Base-by-base conservation (phyloP, 2,888 invertebrate species). In the Orchesella flavescens region DNA sequence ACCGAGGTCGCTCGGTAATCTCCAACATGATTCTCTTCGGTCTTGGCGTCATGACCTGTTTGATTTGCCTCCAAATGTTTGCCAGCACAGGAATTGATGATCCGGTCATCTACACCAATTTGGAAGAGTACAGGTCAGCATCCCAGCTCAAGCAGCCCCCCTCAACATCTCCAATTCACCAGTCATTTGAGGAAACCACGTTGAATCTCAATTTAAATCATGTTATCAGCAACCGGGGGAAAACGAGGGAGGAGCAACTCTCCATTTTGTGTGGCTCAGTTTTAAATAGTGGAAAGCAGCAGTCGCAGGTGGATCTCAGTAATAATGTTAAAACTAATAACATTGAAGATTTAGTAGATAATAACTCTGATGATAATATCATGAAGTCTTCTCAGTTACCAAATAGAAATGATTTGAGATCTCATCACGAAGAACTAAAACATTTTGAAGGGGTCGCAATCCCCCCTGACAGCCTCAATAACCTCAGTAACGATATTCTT, bases 21-120 rank as follows among this genome's bases (percentile, higher is more conserved):
- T 86, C 77, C 55, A 86, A 83, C 66, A 23, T 83, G n/a, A 75
- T 86, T 34, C 68, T 86, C 34, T 85, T 86, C 69, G 86, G 86
- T 7, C 46, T 85, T 49, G 86, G 86, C 15, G 86, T 84, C n/a
- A 84, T 84, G 75, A 86, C 83, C 44, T 86, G 86, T 68, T 68
- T 84, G 23, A 84, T 84, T 53, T 76, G 77, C 53, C 65, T 84
- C 7, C 84, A 84, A 82, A 77, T 84, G 81, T 81, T 81, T 63
- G 76, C 77, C 23, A 81, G 72, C 10, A 82, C 55, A 73, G 77
- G 76, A 17, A 66, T 84, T 59, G 76, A 84, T 43, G 79, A 77
- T 55, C 81, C 84, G 3, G 63, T 80, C 10, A 69, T 84, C 12
- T 84, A 81, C 75, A 84, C 81, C n/a, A 84, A 84, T 66, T 24